These are phyloP conservation scores for Leptopilina boulardi DNA, from an alignment of 1,140 invertebrate genomes.

Conservation along the genomic window DNA sequence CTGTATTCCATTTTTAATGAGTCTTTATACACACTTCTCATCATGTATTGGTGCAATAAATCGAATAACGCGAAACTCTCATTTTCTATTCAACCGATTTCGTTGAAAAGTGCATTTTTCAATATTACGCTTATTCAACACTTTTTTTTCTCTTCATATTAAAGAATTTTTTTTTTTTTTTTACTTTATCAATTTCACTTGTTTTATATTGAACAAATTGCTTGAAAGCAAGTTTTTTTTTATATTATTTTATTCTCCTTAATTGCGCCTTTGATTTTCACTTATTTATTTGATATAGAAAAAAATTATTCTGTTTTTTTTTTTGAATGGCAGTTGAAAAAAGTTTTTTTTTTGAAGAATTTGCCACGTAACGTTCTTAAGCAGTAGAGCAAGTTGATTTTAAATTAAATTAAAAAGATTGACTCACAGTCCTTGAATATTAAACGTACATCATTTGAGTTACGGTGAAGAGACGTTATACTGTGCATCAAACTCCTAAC, in stretches of 20 bases:
- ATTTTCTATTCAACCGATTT: too few relatives aligned
- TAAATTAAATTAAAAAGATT: constrained; percentile 20
- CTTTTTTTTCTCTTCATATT: too few relatives aligned
- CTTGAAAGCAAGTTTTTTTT: too few relatives aligned
- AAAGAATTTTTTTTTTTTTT: too few relatives aligned
- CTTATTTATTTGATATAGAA: too few relatives aligned
- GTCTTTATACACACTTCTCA: not conserved
- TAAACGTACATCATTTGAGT: constrained; percentile 17
- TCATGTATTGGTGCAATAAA: not conserved
- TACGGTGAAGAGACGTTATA: not conserved
- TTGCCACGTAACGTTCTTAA: not conserved
- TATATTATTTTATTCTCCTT: too few relatives aligned
- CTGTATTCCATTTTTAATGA: constrained; percentile 6
- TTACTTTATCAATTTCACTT: too few relatives aligned
- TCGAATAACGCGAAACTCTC: not conserved
- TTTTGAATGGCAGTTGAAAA: not conserved
- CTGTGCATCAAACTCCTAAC: not conserved
- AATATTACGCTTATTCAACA: too few relatives aligned
- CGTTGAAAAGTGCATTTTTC: too few relatives aligned
- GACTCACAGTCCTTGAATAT: constrained; percentile 7
- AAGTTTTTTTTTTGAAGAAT: not conserved
- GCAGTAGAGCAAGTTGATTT: not conserved
- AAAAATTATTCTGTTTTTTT: not conserved
- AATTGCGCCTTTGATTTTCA: too few relatives aligned
- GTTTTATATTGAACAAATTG: too few relatives aligned